Evolutionary conservation across 2,113 vertebrate species (phyloP).

Genomic region (Hemiscyllium ocellatum): DNA sequence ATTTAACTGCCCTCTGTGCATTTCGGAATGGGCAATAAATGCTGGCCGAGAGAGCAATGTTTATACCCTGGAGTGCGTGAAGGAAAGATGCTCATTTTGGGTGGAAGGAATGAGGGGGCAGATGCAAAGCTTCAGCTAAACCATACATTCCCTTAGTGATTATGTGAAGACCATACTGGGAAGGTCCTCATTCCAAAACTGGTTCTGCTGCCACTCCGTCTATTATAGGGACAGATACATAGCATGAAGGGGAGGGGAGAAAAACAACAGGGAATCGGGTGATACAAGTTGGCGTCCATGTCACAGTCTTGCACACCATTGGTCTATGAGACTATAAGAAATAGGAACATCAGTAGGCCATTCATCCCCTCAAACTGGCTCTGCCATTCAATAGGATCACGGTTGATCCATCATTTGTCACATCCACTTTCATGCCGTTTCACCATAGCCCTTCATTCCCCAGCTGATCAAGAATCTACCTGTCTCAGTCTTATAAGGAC

Average conservation of each 20-base stretch:
- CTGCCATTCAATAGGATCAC: too few relatives aligned
- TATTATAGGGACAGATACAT: neutral
- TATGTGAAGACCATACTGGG: neutral
- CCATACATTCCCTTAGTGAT: neutral
- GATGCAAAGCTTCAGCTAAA: neutral
- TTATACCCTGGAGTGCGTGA: neutral
- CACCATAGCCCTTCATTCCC: too few relatives aligned
- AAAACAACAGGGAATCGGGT: neutral
- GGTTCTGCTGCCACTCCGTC: neutral
- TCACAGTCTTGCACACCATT: neutral
- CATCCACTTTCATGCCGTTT: too few relatives aligned
- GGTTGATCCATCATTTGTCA: too few relatives aligned
- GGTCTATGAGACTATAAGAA: neutral
- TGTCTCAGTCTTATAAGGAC: too few relatives aligned
- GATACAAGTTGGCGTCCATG: neutral
- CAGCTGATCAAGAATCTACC: too few relatives aligned
- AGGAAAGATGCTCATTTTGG: neutral
- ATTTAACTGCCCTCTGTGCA: too few relatives aligned
- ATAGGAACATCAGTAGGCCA: too few relatives aligned
- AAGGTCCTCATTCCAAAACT: neutral
- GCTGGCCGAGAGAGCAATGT: too few relatives aligned
- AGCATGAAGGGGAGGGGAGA: neutral
- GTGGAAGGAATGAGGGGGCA: neutral
- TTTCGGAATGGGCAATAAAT: too few relatives aligned
- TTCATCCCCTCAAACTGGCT: too few relatives aligned